Conservation (phyloP, 2,797 vertebrate genomes). For the Hippopotamyrus pictus region DNA sequence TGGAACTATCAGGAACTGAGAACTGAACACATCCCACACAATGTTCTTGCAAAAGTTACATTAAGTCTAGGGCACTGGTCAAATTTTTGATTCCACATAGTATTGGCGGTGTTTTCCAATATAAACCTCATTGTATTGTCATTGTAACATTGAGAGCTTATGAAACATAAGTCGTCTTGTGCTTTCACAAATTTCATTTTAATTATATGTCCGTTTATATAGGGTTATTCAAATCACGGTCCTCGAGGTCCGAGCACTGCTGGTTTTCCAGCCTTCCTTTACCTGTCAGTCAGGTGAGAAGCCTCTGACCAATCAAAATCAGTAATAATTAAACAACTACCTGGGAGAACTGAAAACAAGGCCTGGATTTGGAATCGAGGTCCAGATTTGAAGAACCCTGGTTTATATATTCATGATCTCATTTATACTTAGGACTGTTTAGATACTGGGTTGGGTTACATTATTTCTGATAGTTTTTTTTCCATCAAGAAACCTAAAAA, state of each 20-base stretch:
- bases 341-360: no score
- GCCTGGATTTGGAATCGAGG: no score
- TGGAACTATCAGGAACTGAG: not conserved
- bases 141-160: not conserved
- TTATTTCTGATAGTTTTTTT: not conserved
- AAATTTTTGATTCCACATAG: not conserved
- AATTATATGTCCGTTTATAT: not conserved
- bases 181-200: not conserved
- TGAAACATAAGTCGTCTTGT: not conserved
- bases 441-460: not conserved
- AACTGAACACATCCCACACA: not conserved
- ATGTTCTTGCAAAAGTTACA: not conserved
- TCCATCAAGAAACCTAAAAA: not conserved
- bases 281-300: no score
- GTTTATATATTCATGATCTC: not conserved
- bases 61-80: not conserved
- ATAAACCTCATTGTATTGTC: not conserved
- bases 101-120: not conserved
- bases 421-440: not conserved
- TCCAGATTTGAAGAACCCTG: no score
- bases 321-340: no score
- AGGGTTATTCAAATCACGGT: no score
- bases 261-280: no score
- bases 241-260: no score
- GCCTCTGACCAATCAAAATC: no score